phyloP scores from a whole-genome alignment of 1,140 invertebrate species.

The Drosophila baimaii region DNA sequence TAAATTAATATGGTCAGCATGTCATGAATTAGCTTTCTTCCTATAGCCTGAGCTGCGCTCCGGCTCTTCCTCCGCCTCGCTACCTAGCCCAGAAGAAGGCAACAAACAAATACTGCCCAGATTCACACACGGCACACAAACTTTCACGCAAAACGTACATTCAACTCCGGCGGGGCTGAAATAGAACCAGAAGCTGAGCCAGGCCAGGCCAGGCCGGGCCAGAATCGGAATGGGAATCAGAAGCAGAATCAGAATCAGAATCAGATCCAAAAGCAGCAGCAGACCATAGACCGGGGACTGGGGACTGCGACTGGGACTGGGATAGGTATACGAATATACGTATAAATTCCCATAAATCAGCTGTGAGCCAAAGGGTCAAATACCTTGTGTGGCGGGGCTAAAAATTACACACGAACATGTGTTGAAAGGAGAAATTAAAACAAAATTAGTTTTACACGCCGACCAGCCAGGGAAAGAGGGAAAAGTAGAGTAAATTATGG shows the following conservation, averaged over 20 bases:
- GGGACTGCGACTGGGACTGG: neutral
- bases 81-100: conserved; percentile 47
- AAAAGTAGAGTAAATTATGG: conserved; percentile 19
- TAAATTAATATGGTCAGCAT: conserved; percentile 84
- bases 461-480: conserved; percentile 16
- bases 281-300: conserved; percentile 48
- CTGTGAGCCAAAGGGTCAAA: conserved; percentile 83
- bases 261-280: conserved; percentile 43
- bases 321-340: conserved; percentile 65
- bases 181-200: conserved; percentile 33
- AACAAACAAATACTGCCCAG: conserved; percentile 67
- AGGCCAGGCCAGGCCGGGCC: conserved; percentile 6
- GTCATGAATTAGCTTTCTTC: conserved; percentile 83
- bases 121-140: conserved; percentile 59
- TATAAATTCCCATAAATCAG: conserved; percentile 84
- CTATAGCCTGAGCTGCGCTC: conserved; percentile 55
- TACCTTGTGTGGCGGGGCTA: conserved; percentile 75
- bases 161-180: conserved; percentile 56
- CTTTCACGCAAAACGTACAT: conserved; percentile 82
- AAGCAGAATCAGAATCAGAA: conserved; percentile 30
- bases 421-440: conserved; percentile 81
- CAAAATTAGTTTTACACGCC: conserved; percentile 76
- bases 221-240: conserved; percentile 50
- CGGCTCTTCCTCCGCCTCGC: conserved; percentile 8
- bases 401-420: conserved; percentile 82